Conservation (phyloP, 2,888 invertebrate species). For the Coelopa pilipes region DNA sequence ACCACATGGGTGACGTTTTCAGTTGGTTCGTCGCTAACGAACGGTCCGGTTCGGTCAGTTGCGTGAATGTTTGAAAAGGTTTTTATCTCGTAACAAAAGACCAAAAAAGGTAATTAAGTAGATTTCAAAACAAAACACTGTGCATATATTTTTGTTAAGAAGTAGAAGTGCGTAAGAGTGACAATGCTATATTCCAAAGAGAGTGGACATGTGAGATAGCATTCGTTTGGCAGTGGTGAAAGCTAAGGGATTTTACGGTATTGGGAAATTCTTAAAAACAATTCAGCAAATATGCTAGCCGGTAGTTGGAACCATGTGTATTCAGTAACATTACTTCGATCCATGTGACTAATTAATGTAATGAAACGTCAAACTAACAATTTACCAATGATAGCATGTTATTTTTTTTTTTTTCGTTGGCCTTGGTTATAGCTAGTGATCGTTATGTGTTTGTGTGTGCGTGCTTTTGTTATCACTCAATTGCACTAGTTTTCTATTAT, state of each 20-base stretch:
- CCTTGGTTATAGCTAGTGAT: slow-evolving; percentile 29
- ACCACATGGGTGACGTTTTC: slow-evolving; percentile 45
- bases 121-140: background rate
- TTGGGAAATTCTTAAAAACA: slow-evolving; percentile 1
- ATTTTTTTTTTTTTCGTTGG: slow-evolving; percentile 2
- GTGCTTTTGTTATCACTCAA: background rate
- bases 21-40: slow-evolving; percentile 54
- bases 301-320: background rate
- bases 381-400: background rate
- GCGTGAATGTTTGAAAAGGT: background rate
- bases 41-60: slow-evolving; percentile 49
- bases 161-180: no score
- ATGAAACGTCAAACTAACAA: no score
- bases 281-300: background rate
- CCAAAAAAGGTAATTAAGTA: background rate
- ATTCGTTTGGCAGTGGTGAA: background rate
- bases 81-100: background rate
- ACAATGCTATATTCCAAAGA: no score
- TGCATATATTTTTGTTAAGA: no score
- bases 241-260: background rate
- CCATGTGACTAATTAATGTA: background rate
- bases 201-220: no score
- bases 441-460: background rate
- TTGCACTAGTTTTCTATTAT: no score
- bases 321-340: background rate